A percentile compares a stretch with the other conserved stretches of the same genome.
These are phyloP conservation scores for Ostrea edulis DNA, from an alignment of 1,140 invertebrate species.

Conservation along the genomic window DNA sequence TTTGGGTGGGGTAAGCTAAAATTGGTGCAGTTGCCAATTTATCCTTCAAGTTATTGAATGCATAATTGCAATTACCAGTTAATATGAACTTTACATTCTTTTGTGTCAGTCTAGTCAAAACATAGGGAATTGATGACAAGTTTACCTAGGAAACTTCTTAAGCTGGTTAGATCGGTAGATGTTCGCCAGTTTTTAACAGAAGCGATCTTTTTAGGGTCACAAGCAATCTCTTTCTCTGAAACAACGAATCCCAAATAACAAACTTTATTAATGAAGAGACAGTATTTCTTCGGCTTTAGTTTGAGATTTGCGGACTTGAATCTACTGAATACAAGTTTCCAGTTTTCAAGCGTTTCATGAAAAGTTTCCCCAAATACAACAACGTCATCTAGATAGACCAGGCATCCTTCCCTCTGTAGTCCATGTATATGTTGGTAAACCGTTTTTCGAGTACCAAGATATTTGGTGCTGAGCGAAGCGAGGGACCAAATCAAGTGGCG, in stretches of 20 bases:
- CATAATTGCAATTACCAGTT: slow-evolving; percentile 43
- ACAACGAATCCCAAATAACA: slow-evolving; percentile 40
- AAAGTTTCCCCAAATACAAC: too few relatives aligned
- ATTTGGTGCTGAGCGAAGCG: too few relatives aligned
- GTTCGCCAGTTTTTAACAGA: slow-evolving; percentile 46
- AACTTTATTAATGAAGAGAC: not conserved
- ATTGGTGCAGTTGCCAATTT: slow-evolving; percentile 48
- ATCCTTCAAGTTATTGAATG: slow-evolving; percentile 57
- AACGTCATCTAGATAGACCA: too few relatives aligned
- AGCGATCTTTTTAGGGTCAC: slow-evolving; percentile 48
- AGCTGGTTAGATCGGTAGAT: slow-evolving; percentile 5
- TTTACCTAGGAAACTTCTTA: slow-evolving; percentile 14
- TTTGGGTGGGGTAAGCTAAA: slow-evolving; percentile 29
- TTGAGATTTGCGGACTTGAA: too few relatives aligned
- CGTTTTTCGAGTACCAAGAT: too few relatives aligned
- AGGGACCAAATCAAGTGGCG: too few relatives aligned
- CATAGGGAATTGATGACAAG: slow-evolving; percentile 26
- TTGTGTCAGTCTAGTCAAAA: slow-evolving; percentile 9
- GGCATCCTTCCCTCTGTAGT: too few relatives aligned
- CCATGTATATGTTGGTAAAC: too few relatives aligned
- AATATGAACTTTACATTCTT: slow-evolving; percentile 30
- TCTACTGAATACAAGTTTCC: too few relatives aligned
- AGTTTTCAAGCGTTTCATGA: too few relatives aligned
- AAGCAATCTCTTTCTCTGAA: slow-evolving; percentile 15
- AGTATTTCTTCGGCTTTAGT: too few relatives aligned